phyloP scores from a whole-genome alignment of 1,140 invertebrate genomes.

The Tetraneura akinire region DNA sequence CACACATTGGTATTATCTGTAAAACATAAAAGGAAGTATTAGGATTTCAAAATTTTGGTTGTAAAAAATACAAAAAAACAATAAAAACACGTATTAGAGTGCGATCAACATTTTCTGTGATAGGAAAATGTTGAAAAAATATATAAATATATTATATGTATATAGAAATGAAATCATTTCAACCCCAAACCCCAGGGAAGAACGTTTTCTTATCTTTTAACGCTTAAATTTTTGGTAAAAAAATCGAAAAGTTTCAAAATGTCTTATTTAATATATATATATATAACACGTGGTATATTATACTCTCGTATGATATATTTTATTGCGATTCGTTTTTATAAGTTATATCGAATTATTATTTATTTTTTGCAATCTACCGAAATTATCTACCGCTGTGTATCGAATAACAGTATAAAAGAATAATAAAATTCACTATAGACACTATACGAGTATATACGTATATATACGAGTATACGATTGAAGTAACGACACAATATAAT shows the following conservation, averaged over 20 bases:
- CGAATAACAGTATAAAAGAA: conserved; percentile 10
- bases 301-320: conserved; percentile 19
- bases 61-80: too few relatives aligned
- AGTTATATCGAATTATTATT: not conserved
- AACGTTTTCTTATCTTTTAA: conserved; percentile 20
- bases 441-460: too few relatives aligned
- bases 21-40: too few relatives aligned
- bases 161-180: conserved; percentile 16
- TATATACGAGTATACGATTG: too few relatives aligned
- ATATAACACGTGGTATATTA: not conserved
- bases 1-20: too few relatives aligned
- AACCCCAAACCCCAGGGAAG: not conserved
- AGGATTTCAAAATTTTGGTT: too few relatives aligned
- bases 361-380: conserved; percentile 14
- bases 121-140: not conserved
- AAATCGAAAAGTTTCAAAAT: not conserved
- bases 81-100: not conserved
- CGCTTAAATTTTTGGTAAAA: conserved; percentile 13
- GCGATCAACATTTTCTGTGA: not conserved
- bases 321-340: conserved; percentile 21
- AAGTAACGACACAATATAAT: not conserved
- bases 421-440: conserved; percentile 31
- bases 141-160: not conserved
- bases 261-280: conserved; percentile 5
- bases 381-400: not conserved